Base-by-base conservation (phyloP, 2,113 vertebrate genomes). In the Brachypodius melanocephalos region DNA sequence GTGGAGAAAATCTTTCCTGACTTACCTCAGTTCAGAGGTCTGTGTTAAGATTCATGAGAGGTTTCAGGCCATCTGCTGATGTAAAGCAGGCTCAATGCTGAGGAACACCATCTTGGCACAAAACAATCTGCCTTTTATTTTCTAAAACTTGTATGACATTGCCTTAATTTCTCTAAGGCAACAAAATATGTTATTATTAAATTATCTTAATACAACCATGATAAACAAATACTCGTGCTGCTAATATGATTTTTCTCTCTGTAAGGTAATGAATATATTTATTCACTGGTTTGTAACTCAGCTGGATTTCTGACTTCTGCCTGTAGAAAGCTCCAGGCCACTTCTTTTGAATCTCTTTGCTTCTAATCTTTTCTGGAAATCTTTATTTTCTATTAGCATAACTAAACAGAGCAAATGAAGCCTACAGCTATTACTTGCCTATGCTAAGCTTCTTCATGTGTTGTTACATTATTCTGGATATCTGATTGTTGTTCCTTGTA, bases 361-460 rank as follows among this genome's bases (percentile, higher is more conserved):
- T 89, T 66, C n/a, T 65, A 79, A 72, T 76, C 38, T 68, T 93
- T 76, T 88, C 69, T 89, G 38, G 54, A 78, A 89, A 65, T 88
- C 49, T 94, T 94, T 85, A 28, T 92, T 93, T 91, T 89, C 46
- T 88, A 26, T 91, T 91, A 84, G 29, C n/a, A 17, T 74, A 92
- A 74, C 65, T 84, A 85, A 95, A 88, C 29, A 91, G 71, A 82
- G 22, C 58, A 85, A 81, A 83, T 75, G 46, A 92, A 93, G n/a
- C 66, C 62, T 45, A 36, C 45, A 58, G 31, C 76, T 85, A 17
- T 42, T 82, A 15, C n/a, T 83, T 73, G 38, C 24, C 38, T 66
- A 5, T 62, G 42, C 42, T 89, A 83, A 95, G 82, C 82, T 90
- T 9, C 34, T 96, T 91, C 75, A 31, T 73, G 49, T 74, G 38